Evolutionary conservation across 2,113 vertebrate genomes (phyloP).

Genomic region (Tenebrosternarchus preto): DNA sequence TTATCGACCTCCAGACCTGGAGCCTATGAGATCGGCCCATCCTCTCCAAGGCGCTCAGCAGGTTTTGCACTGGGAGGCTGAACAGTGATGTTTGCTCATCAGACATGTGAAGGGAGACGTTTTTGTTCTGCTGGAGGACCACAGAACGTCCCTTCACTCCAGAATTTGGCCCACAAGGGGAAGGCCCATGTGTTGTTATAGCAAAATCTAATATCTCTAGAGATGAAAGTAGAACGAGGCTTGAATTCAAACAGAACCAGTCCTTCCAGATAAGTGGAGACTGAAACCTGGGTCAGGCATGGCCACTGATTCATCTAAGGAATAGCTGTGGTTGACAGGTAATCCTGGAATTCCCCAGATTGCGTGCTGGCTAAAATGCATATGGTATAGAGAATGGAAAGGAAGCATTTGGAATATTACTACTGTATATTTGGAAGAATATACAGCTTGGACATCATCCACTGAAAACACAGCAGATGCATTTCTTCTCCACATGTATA

Average conservation of each 20-base stretch:
- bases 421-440: too few relatives aligned
- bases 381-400: too few relatives aligned
- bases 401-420: too few relatives aligned
- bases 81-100: not conserved
- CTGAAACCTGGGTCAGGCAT: too few relatives aligned
- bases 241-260: not conserved
- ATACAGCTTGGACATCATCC: not conserved
- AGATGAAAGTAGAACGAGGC: not conserved
- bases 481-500: not conserved
- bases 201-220: not conserved
- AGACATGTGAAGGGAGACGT: not conserved
- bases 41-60: not conserved
- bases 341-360: too few relatives aligned
- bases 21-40: not conserved
- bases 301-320: too few relatives aligned
- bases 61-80: not conserved
- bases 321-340: too few relatives aligned
- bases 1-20: constrained; percentile 30
- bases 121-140: not conserved
- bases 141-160: not conserved
- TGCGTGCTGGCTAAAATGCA: too few relatives aligned
- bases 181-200: not conserved
- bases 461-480: not conserved
- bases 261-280: too few relatives aligned
- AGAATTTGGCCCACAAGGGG: too few relatives aligned